Evolutionary conservation across 2,113 vertebrate genomes (phyloP), one percentile per base, ranked within the genome.

Genomic region (Dasypus novemcinctus): DNA sequence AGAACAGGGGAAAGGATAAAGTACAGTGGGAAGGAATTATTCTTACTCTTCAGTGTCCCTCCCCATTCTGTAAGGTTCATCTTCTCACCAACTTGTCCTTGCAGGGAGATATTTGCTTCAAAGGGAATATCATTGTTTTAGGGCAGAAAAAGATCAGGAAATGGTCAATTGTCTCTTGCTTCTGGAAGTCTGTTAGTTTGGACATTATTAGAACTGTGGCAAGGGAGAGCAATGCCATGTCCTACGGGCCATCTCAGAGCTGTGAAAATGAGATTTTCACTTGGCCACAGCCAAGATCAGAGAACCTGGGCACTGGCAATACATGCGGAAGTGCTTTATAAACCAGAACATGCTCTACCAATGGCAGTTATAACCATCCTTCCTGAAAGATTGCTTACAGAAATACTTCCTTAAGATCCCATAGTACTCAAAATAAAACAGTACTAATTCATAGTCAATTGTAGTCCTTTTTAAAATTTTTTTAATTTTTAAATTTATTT

Each of bases 401-500:
- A 94, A 86, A 79, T 91, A 89, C 93, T 96, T 80, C 89, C 86
- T 38, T 18, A 94, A 97, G 83, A 86, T 89, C 93, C 66, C 61
- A 27, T 69, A 75, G 80, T 66, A 36, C 91, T 95, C 81, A 93
- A 96, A 94, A 97, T 43, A 88, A 95, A 95, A 74, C 68, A 68
- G 54, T 9, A 57, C 86, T 89, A 91, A 91, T 84, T 83, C 95
- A 95, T 84, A 93, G 74, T 57, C 86, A 95, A 72, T 87, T 78
- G 91, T 84, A 76, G 96, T 96, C 29, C 68, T 83, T 92, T 95
- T 95, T 66, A 96, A 96, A 94, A n/a, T n/a, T n/a, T n/a, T n/a
- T n/a, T n/a, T n/a, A n/a, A n/a, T n/a, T n/a, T n/a, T n/a, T n/a
- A n/a, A n/a, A n/a, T n/a, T n/a, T n/a, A n/a, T n/a, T n/a, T n/a